phyloP scores from a whole-genome alignment of 2,888 invertebrate genomes.

The Leptogaster cylindrica region DNA sequence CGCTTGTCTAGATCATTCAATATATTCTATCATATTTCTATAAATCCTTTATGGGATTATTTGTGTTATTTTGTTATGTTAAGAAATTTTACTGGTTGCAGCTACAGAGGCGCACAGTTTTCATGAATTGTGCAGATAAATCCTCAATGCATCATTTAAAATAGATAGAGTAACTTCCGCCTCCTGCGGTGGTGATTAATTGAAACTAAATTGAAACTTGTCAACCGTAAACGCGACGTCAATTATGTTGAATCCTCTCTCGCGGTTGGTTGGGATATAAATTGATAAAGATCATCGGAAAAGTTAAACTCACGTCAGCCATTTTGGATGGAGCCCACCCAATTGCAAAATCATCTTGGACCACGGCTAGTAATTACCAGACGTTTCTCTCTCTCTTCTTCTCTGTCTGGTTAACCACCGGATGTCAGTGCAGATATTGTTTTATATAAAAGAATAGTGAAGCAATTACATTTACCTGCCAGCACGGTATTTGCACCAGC shows the following conservation, averaged over 20 bases:
- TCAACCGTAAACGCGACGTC: constrained; percentile 35
- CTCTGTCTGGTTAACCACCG: constrained; percentile 31
- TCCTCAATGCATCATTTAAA: too few species aligned
- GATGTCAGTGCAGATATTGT: constrained; percentile 38
- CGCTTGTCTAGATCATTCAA: background rate
- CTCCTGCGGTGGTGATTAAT: constrained; percentile 22
- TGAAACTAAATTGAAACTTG: constrained; percentile 34
- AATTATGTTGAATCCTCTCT: constrained; percentile 37
- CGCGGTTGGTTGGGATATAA: background rate
- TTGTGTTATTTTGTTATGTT: too few species aligned
- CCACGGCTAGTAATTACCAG: constrained; percentile 35
- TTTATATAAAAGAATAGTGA: constrained; percentile 36
- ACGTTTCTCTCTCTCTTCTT: constrained; percentile 30
- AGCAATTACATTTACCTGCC: constrained; percentile 34
- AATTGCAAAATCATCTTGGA: constrained; percentile 28
- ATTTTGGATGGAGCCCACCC: constrained; percentile 34
- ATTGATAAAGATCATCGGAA: constrained; percentile 11
- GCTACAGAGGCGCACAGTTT: too few species aligned
- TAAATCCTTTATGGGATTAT: too few species aligned
- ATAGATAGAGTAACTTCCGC: too few species aligned
- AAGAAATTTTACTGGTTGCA: too few species aligned
- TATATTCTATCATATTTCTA: too few species aligned
- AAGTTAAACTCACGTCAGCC: constrained; percentile 22
- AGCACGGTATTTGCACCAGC: constrained; percentile 13
- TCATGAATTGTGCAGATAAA: too few species aligned